Conservation (phyloP, 1,140 invertebrate species). For the Cyphomyrmex costatus region DNA sequence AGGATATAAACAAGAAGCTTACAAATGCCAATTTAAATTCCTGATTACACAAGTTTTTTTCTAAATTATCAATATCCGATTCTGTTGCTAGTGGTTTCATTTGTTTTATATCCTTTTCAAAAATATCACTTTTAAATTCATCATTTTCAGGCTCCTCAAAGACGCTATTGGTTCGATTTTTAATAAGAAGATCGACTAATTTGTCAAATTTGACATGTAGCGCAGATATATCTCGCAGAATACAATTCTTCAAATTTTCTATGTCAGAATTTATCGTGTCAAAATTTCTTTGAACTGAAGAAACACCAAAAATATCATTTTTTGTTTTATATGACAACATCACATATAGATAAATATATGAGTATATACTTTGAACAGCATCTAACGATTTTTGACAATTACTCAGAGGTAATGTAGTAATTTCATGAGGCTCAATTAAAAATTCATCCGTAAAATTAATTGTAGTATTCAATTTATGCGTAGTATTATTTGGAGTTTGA, state of each 20-base stretch:
- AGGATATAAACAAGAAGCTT: neutral
- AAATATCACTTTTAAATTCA: neutral
- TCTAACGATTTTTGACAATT: neutral
- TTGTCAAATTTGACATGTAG: conserved; percentile 34
- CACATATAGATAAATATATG: conserved; percentile 9
- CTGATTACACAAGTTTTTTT: conserved; percentile 6
- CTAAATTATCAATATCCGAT: conserved; percentile 31
- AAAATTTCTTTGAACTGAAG: conserved; percentile 16
- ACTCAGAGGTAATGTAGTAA: neutral
- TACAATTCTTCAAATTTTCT: neutral
- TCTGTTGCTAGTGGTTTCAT: conserved; percentile 36
- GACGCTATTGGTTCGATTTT: neutral
- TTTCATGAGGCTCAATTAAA: neutral
- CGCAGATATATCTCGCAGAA: conserved; percentile 12
- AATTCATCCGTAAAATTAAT: neutral
- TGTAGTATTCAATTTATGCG: neutral
- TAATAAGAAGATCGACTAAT: conserved; percentile 44
- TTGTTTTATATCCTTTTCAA: conserved; percentile 3
- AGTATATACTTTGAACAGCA: neutral
- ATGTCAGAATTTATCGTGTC: conserved; percentile 21
- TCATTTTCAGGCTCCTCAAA: conserved; percentile 16
- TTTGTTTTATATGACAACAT: conserved; percentile 6
- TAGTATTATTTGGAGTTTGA: neutral
- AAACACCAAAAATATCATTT: conserved; percentile 12
- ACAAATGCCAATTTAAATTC: conserved; percentile 36